Base-by-base conservation (phyloP, 1,140 invertebrate species). In the Mamestra configurata region DNA sequence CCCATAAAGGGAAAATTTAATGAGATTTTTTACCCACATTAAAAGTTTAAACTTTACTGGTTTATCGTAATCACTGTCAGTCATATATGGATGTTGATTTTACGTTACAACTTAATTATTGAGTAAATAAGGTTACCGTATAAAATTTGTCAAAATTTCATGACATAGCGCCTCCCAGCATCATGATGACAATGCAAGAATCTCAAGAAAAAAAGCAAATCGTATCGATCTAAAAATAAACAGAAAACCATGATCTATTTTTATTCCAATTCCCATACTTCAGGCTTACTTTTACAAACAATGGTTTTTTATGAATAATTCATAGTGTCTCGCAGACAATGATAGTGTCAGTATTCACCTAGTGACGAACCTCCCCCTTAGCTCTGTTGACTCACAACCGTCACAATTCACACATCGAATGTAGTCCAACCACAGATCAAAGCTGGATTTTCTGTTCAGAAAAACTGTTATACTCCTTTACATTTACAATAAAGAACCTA, bases 271-370 rank as follows among this genome's bases (percentile, higher is more conserved):
- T 57, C 73, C 20, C 64, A 76, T 43, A 64, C n/a, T 49, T 46
- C 15, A 61, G 24, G 73, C 73, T 81, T 72, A 82, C 51, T 81
- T 78, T 77, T 73, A 75, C 79, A 81, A 85, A 82, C 77, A 85
- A 85, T 82, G 68, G 20, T 22, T 71, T 46, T 53, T 46, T 51
- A 78, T 84, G 70, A 70, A 83, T 81, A 55, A 84, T 84, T 84
- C 80, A 84, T 82, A 40, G 37, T 51, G 49, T 57, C 51, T 31
- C 31, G 40, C 72, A 81, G 73, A 76, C 79, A 84, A 81, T 82
- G 73, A 79, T 66, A 70, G 59, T 79, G 75, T 77, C 51, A 40
- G 59, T 64, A 51, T 73, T 57, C 43, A n/a, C n/a, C n/a, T n/a
- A 71, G 57, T 75, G 75, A 61, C 51, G 77, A 82, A 75, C 76